Evolutionary conservation across 2,888 invertebrate genomes (phyloP).

Genomic region (Trichopria drosophilae): DNA sequence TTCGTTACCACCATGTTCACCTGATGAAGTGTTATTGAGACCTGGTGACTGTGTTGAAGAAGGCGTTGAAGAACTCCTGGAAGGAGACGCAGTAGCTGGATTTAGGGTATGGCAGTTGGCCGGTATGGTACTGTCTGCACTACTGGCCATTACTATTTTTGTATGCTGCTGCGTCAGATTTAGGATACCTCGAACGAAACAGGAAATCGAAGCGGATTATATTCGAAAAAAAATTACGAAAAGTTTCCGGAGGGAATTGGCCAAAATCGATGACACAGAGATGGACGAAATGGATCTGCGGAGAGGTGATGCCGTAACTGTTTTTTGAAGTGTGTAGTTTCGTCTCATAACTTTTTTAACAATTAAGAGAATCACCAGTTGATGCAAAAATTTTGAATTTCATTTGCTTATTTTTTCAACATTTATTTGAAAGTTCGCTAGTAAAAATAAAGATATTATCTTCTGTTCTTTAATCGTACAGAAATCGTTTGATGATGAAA

Average conservation of each 20-base stretch:
- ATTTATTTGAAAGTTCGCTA: too few relatives aligned
- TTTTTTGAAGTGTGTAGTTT: too few relatives aligned
- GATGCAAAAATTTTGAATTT: too few relatives aligned
- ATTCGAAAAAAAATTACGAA: conserved; percentile 79
- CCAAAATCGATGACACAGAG: conserved; percentile 80
- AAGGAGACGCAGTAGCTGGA: conserved; percentile 70
- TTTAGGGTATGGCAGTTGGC: conserved; percentile 77
- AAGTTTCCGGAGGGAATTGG: conserved; percentile 79
- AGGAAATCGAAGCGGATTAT: conserved; percentile 93
- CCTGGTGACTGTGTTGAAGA: conserved; percentile 47
- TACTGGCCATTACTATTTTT: conserved; percentile 63
- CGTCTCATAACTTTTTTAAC: too few relatives aligned
- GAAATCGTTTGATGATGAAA: too few relatives aligned
- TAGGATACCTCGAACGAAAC: conserved; percentile 90
- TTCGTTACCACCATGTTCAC: conserved; percentile 41
- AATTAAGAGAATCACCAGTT: too few relatives aligned
- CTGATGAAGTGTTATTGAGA: conserved; percentile 40
- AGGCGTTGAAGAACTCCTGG: conserved; percentile 63
- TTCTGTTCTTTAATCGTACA: too few relatives aligned
- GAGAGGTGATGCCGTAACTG: conserved; percentile 63
- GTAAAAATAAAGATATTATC: too few relatives aligned
- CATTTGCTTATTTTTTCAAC: too few relatives aligned
- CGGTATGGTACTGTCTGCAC: conserved; percentile 49
- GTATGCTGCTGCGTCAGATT: conserved; percentile 89
- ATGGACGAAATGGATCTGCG: conserved; percentile 82